Conservation (phyloP, 2,888 invertebrate species). For the Nasonovia ribisnigri region DNA sequence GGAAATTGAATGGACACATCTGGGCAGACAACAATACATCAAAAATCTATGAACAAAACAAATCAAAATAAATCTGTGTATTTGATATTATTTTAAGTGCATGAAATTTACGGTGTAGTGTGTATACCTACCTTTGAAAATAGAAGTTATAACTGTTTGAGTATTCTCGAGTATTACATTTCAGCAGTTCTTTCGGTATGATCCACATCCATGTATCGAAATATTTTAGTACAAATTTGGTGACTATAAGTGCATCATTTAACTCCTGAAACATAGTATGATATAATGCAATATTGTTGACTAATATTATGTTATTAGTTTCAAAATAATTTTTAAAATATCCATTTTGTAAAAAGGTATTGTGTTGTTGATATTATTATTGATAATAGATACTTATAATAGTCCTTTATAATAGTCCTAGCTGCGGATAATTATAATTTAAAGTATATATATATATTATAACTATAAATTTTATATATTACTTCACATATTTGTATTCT, state of each 20-base stretch:
- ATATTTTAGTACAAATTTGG: conserved; percentile 12
- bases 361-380: background rate
- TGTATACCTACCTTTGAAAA: background rate
- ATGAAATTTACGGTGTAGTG: background rate
- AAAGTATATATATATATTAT: too few relatives aligned
- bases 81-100: background rate
- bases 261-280: conserved; percentile 17
- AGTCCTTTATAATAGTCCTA: background rate
- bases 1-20: background rate
- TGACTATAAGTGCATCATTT: background rate
- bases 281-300: background rate
- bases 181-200: background rate
- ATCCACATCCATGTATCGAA: conserved; percentile 23
- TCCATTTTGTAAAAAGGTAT: background rate
- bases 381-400: background rate
- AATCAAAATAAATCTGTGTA: background rate
- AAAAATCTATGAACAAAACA: conserved; percentile 10
- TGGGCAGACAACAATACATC: background rate
- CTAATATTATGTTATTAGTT: background rate
- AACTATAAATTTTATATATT: background rate
- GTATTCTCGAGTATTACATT: background rate
- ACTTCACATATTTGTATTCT: background rate
- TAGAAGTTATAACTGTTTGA: background rate
- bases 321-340: background rate
- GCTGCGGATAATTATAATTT: too few relatives aligned